Base-by-base conservation (phyloP, 2,888 invertebrate species). In the Brachyptera risi region DNA sequence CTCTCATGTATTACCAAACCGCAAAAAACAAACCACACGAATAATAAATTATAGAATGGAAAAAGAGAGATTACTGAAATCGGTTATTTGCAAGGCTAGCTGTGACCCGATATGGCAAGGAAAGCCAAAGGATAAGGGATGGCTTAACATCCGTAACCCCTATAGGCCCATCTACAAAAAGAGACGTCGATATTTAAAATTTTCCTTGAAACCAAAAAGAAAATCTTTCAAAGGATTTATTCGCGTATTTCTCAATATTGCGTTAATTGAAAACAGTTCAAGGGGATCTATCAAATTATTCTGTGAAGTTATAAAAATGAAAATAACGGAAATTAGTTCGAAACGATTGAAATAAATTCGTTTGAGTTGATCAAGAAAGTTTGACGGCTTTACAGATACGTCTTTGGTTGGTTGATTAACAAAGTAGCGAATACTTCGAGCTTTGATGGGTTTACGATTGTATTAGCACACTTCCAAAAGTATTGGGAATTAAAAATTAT, bases 61-160 rank as follows among this genome's bases (percentile, higher is more conserved):
- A 64, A 61, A 61, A 64, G 63, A 64, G 61, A 64, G 63, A 64
- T 64, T 64, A 64, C 63, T 64, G 61, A 64, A 63, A 64, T 64
- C 61, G 63, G 63, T 64, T 64, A 64, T 64, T 64, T 64, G 63
- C 61, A 61, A 57, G 61, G 59, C 56, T 64, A 56, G 61, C 54
- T 17, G 21, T 57, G n/a, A 63, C 63, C 58, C 63, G 60, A 63
- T 63, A 63, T n/a, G n/a, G 63, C 51, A 50, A 23, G 58, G 61
- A 27, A 54, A 47, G 44, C 56, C 58, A 57, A 62, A 62, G 62
- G 62, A 62, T 62, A 62, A 62, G 62, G 59, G 58, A 27, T 59
- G 50, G 54, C 54, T 54, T 54, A 54, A 23, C 54, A 35, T 37
- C 37, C 54, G 21, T 21, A 44, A 44, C 44, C 37, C 35, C 54